These are phyloP conservation scores for Pocillopora verrucosa DNA, from an alignment of 64 coral and sea anemone species.

Conservation along the genomic window DNA sequence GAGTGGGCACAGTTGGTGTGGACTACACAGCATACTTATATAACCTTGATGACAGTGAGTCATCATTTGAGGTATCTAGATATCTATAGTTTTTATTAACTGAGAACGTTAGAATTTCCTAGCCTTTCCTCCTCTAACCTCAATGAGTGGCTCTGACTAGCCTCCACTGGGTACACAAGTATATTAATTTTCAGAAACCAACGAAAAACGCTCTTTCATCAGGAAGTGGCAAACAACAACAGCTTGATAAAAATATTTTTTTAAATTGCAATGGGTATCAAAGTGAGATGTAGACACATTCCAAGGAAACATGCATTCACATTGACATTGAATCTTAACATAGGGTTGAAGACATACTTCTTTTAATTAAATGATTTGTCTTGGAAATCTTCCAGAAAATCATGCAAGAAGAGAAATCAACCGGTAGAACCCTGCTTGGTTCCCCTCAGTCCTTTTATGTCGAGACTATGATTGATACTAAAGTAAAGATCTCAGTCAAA, in stretches of 20 bases:
- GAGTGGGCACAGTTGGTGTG: conserved; percentile 6
- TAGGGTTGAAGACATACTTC: background rate
- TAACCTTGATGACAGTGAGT: conserved; percentile 57
- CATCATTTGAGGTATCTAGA: conserved; percentile 44
- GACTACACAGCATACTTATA: conserved; percentile 20
- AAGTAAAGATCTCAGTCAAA: background rate
- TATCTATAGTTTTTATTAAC: background rate
- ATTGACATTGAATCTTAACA: too few relatives aligned
- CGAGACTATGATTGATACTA: background rate
- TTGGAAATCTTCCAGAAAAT: conserved; percentile 11
- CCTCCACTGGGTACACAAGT: too few relatives aligned
- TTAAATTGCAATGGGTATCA: too few relatives aligned
- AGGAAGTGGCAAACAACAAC: too few relatives aligned
- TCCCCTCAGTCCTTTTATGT: conserved; percentile 14
- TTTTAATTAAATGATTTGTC: background rate
- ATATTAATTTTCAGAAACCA: too few relatives aligned
- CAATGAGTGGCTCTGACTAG: too few relatives aligned
- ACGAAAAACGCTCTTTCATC: too few relatives aligned
- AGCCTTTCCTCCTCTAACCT: too few relatives aligned
- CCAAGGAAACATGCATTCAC: too few relatives aligned
- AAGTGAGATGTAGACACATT: too few relatives aligned
- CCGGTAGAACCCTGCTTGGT: background rate
- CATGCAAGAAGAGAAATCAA: conserved; percentile 14
- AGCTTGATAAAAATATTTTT: too few relatives aligned
- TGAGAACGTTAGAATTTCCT: too few relatives aligned